Conservation (phyloP, 2,888 invertebrate species). For the Gibbula magus region DNA sequence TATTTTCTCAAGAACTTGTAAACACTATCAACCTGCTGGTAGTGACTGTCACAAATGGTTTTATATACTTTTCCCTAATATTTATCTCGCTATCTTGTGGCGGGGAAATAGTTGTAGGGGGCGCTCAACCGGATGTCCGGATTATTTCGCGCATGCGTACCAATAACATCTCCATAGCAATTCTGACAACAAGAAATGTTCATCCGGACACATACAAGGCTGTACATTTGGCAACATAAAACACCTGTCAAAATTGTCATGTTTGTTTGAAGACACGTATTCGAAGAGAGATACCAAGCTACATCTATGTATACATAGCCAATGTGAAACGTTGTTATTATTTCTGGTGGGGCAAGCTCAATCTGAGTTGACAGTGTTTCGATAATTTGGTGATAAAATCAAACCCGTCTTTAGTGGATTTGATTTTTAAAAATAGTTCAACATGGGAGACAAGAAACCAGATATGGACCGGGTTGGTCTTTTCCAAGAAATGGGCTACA, state of each 20-base stretch:
- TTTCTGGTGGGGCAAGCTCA: too few relatives aligned
- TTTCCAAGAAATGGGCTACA: conserved; percentile 75
- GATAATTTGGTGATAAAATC: too few relatives aligned
- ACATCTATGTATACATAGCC: too few relatives aligned
- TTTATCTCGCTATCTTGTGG: background rate
- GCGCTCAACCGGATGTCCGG: conserved; percentile 26
- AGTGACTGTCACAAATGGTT: background rate
- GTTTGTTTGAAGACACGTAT: background rate
- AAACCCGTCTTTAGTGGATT: too few relatives aligned
- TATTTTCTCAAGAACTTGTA: background rate
- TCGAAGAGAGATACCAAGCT: background rate
- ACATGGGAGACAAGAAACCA: conserved; percentile 66
- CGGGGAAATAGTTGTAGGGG: conserved; percentile 8
- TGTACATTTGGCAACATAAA: too few relatives aligned
- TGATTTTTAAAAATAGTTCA: conserved; percentile 32
- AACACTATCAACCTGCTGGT: background rate
- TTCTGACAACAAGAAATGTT: conserved; percentile 56
- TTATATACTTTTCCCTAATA: background rate
- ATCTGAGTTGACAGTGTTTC: too few relatives aligned
- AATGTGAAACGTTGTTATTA: too few relatives aligned
- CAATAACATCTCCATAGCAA: conserved; percentile 61
- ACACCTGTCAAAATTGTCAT: conserved; percentile 5
- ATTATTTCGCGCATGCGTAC: conserved; percentile 27
- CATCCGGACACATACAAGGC: too few relatives aligned
- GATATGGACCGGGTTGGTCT: conserved; percentile 75